Evolutionary conservation across 2,797 vertebrate species (phyloP), one percentile per base, ranked within the genome.

Genomic region (Pseudochaenichthys georgianus): DNA sequence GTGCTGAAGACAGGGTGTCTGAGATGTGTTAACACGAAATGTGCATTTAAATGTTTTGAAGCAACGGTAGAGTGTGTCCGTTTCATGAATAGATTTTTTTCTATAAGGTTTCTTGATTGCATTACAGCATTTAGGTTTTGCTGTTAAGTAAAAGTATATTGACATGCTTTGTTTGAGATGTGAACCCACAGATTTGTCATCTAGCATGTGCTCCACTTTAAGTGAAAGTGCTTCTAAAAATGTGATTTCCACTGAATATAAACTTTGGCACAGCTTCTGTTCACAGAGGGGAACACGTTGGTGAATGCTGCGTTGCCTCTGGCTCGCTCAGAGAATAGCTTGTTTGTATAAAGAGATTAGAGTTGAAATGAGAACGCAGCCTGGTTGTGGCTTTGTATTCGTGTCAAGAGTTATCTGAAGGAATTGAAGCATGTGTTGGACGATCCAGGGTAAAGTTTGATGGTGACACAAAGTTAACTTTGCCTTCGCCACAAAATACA

Each of bases 11-110:
- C 15, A 7, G 28, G 28, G 28, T 28, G 71, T 65, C 61, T 76
- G 68, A 76, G 63, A 72, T 9, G 64, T 80, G 69, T 61, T 75
- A 81, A 70, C 46, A 77, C 42, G 65, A 31, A 66, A 64, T 46
- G 58, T 73, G 31, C 43, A 19, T 68, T 34, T 47, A 23, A 38
- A 16, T 71, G 47, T 31, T 46, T 17, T 23, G 50, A 59, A n/a
- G 62, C 21, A 60, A 64, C 60, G 13, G 75, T 38, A 21, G 5
- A 69, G 57, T 65, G 21, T 57, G 23, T 47, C 28, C 28, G 1
- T 28, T 28, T 62, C 7, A 54, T 54, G 17, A 50, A 62, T 17
- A 0, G 1, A 1, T 1, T 19, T 50, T 59, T 47, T 55, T 43
- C 42, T 66, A 59, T 13, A 28, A 41, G 2, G 3, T 12, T n/a